A percentile compares a stretch with the other conserved stretches of the same genome.
Evolutionary conservation across 2,113 vertebrate genomes (phyloP).

Genomic region (Platycercus adscitus): DNA sequence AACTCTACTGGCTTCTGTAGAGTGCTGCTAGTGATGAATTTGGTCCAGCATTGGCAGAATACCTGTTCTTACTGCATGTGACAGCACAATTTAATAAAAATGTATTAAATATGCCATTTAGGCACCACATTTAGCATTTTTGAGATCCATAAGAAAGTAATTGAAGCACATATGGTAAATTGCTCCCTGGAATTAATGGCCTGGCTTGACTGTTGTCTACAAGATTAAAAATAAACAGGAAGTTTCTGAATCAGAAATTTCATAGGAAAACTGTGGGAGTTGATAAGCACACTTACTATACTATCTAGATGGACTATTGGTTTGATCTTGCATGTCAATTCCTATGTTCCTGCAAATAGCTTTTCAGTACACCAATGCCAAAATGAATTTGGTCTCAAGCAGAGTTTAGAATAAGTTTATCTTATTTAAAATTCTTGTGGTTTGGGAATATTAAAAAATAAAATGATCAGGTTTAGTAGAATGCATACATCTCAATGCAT

Average conservation of each 20-base stretch:
- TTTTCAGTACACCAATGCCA: neutral
- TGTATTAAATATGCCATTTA: slow-evolving; percentile 42
- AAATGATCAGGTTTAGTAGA: neutral
- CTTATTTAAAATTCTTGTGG: neutral
- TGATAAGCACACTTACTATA: slow-evolving; percentile 31
- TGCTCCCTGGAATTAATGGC: slow-evolving; percentile 18
- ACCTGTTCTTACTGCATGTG: neutral
- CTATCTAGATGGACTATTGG: slow-evolving; percentile 33
- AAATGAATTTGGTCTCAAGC: neutral
- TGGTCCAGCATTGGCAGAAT: neutral
- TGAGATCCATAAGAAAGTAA: neutral
- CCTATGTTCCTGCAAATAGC: slow-evolving; percentile 9
- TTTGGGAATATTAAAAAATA: neutral
- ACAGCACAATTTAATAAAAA: slow-evolving; percentile 34
- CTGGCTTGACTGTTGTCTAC: slow-evolving; percentile 27
- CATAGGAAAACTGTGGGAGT: slow-evolving; percentile 38
- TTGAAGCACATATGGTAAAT: slow-evolving; percentile 20
- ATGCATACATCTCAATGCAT: neutral
- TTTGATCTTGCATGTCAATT: slow-evolving; percentile 19
- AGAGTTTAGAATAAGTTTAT: slow-evolving; percentile 31
- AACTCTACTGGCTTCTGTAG: neutral
- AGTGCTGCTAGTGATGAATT: neutral
- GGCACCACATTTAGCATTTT: neutral
- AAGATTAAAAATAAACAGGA: slow-evolving; percentile 47
- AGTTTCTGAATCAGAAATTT: slow-evolving; percentile 42